These are phyloP conservation scores for Cheilosia vernalis DNA, from an alignment of 2,888 invertebrate species.

Conservation along the genomic window DNA sequence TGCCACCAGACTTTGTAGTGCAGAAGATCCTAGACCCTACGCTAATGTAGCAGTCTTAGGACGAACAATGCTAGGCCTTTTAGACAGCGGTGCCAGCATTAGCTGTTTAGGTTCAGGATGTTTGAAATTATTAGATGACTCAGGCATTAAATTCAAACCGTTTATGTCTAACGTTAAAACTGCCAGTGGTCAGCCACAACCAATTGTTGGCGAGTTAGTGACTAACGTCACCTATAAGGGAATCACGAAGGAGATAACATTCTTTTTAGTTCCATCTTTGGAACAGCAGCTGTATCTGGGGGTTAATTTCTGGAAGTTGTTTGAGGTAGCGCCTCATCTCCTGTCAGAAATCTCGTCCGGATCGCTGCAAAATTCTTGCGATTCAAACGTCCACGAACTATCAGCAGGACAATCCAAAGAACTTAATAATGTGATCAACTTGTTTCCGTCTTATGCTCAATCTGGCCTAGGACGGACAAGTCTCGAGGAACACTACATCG, in stretches of 20 bases:
- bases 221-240: background rate
- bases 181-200: slow-evolving; percentile 30
- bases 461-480: slow-evolving; percentile 40
- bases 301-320: slow-evolving; percentile 24
- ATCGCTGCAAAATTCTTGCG: background rate
- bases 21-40: slow-evolving; percentile 20
- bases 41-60: slow-evolving; percentile 8
- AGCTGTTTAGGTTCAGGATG: slow-evolving; percentile 16
- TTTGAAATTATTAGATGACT: background rate
- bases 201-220: slow-evolving; percentile 13
- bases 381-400: background rate
- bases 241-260: background rate
- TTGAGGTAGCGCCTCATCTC: slow-evolving; percentile 14
- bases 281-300: slow-evolving; percentile 6
- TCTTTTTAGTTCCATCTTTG: background rate
- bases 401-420: background rate
- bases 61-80: slow-evolving; percentile 8
- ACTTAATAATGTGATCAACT: background rate
- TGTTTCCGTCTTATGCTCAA: background rate
- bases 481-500: slow-evolving; percentile 16
- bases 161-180: slow-evolving; percentile 11
- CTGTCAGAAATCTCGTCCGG: slow-evolving; percentile 9
- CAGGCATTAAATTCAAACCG: background rate
- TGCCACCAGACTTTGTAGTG: background rate
- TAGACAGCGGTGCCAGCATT: slow-evolving; percentile 6